Percentiles rank a stretch among this genome's conserved stretches.
Conservation (phyloP, 2,797 vertebrate genomes). For the Falco cherrug region DNA sequence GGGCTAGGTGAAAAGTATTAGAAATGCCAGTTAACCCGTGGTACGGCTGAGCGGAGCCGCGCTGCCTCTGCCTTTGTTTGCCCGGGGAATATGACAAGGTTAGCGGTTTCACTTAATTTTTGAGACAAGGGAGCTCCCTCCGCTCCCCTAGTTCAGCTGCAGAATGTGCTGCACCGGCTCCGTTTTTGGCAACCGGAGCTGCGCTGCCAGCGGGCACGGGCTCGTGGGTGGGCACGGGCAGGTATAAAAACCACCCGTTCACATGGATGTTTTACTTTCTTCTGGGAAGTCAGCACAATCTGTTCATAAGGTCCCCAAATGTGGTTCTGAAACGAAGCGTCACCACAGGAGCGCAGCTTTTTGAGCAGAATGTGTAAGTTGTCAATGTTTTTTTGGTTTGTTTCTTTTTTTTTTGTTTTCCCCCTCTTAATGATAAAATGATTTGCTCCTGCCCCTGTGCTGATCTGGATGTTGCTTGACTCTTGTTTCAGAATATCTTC, state of each 20-base stretch:
- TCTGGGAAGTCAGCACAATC: neutral
- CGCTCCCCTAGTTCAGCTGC: neutral
- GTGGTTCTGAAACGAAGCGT: neutral
- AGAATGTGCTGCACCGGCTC: neutral
- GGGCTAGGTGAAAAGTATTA: constrained; percentile 83
- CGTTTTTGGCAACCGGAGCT: neutral
- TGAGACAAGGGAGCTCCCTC: constrained; percentile 54
- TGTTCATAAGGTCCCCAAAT: neutral
- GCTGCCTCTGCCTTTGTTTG: constrained; percentile 70
- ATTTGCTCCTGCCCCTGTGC: neutral
- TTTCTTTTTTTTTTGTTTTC: accelerated
- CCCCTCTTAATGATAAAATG: neutral
- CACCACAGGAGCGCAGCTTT: neutral
- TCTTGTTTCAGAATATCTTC: constrained; percentile 46
- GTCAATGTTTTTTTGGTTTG: neutral
- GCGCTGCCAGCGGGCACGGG: accelerated
- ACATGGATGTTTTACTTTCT: neutral
- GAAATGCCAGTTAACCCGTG: constrained; percentile 85
- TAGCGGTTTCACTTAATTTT: constrained; percentile 71
- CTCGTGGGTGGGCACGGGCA: accelerated
- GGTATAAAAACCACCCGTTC: neutral
- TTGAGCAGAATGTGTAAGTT: neutral
- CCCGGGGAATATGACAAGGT: constrained; percentile 66
- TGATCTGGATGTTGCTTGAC: constrained; percentile 41
- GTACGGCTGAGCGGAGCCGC: constrained; percentile 53